Evolutionary conservation across 2,113 vertebrate genomes (phyloP).

Genomic region (Rostratula benghalensis): DNA sequence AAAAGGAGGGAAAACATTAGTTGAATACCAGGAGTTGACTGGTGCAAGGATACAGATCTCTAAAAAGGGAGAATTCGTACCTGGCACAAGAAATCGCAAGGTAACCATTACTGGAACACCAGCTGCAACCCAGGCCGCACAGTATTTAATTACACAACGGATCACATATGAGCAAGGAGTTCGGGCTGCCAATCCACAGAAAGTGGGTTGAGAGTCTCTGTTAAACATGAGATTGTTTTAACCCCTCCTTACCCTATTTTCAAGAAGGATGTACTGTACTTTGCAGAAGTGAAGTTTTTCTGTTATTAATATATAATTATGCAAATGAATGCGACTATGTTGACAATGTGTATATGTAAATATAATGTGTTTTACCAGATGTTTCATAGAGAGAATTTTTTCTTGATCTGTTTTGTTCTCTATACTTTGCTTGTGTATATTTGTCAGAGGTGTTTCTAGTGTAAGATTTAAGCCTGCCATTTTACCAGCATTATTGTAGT

Average conservation of each 20-base stretch:
- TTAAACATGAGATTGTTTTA: slow-evolving; percentile 79
- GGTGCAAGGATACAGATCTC: slow-evolving; percentile 92
- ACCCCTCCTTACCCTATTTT: slow-evolving; percentile 86
- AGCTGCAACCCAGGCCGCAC: slow-evolving; percentile 88
- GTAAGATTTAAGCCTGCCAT: slow-evolving; percentile 92
- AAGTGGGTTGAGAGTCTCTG: slow-evolving; percentile 84
- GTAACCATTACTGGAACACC: slow-evolving; percentile 90
- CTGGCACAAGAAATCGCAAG: slow-evolving; percentile 90
- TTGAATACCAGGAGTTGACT: slow-evolving; percentile 92
- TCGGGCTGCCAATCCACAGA: slow-evolving; percentile 88
- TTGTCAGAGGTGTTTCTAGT: slow-evolving; percentile 90
- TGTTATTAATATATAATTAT: slow-evolving; percentile 94
- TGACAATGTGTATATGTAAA: slow-evolving; percentile 93
- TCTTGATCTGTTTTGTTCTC: slow-evolving; percentile 90
- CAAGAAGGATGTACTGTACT: slow-evolving; percentile 93
- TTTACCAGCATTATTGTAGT: slow-evolving; percentile 94
- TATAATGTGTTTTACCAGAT: slow-evolving; percentile 92
- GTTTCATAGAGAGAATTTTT: slow-evolving; percentile 90
- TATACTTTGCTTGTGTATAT: slow-evolving; percentile 89
- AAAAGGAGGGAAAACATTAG: slow-evolving; percentile 90
- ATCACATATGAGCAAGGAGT: slow-evolving; percentile 91
- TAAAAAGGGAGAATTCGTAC: slow-evolving; percentile 90
- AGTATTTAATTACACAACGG: slow-evolving; percentile 90
- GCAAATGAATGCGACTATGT: slow-evolving; percentile 93
- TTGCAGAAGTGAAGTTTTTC: slow-evolving; percentile 91